Evolutionary conservation across 2,888 invertebrate species (phyloP).

Genomic region (Xylocampa areola): DNA sequence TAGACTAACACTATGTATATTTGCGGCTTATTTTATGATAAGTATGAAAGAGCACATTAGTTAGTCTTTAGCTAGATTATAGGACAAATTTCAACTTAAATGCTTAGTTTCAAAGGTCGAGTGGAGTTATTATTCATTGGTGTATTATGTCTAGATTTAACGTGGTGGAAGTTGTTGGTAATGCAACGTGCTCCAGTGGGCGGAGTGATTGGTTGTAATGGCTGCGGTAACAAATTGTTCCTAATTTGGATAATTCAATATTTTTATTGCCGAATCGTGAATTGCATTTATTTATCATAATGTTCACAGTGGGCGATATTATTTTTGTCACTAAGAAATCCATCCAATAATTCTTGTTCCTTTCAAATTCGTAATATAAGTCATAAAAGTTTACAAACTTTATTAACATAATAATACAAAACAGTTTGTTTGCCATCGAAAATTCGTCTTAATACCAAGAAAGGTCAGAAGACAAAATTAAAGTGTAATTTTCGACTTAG

Average conservation of each 20-base stretch:
- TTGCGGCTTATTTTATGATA: slow-evolving; percentile 13
- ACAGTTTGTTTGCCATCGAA: slow-evolving; percentile 31
- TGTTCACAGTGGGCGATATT: slow-evolving; percentile 32
- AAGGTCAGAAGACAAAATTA: slow-evolving; percentile 42
- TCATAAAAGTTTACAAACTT: slow-evolving; percentile 28
- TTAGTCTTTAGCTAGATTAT: slow-evolving; percentile 25
- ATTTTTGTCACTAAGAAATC: slow-evolving; percentile 29
- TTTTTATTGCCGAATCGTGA: slow-evolving; percentile 44
- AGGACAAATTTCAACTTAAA: slow-evolving; percentile 33
- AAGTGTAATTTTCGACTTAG: slow-evolving; percentile 40
- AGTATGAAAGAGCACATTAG: slow-evolving; percentile 30
- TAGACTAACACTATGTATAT: too few relatives aligned
- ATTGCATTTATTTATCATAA: slow-evolving; percentile 37
- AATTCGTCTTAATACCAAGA: slow-evolving; percentile 14
- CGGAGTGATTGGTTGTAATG: slow-evolving; percentile 52
- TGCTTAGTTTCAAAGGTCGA: slow-evolving; percentile 31
- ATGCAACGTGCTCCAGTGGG: slow-evolving; percentile 46
- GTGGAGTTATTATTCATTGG: slow-evolving; percentile 42
- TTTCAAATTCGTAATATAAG: slow-evolving; percentile 26
- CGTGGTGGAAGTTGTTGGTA: slow-evolving; percentile 25
- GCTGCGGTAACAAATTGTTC: slow-evolving; percentile 55
- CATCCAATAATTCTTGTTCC: slow-evolving; percentile 23
- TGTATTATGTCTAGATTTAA: slow-evolving; percentile 19
- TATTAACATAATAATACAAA: slow-evolving; percentile 52
- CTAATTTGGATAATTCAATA: slow-evolving; percentile 59